Evolutionary conservation across 2,888 invertebrate genomes (phyloP).

Genomic region (Stictocephala bisonia): DNA sequence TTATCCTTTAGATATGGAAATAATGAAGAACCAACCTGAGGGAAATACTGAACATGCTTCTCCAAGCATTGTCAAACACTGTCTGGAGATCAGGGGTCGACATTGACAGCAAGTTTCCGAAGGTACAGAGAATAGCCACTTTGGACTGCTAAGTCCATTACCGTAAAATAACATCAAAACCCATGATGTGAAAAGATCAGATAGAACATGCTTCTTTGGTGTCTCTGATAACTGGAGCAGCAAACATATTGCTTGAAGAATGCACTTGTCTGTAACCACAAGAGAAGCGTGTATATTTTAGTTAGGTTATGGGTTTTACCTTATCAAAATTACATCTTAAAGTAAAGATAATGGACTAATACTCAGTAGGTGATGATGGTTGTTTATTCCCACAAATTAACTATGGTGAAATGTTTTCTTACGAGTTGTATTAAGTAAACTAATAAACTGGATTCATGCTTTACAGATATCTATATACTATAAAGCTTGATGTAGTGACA

Average conservation of each 20-base stretch:
- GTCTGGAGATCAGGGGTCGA: not conserved
- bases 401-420: too few relatives aligned
- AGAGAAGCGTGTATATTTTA: too few relatives aligned
- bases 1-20: not conserved
- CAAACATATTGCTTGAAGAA: constrained; percentile 5
- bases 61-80: not conserved
- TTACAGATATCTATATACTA: too few relatives aligned
- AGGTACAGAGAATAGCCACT: not conserved
- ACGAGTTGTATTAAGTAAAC: too few relatives aligned
- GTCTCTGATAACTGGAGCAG: not conserved
- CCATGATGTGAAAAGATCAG: not conserved
- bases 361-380: too few relatives aligned
- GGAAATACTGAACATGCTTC: not conserved
- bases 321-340: too few relatives aligned
- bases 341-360: too few relatives aligned
- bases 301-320: too few relatives aligned
- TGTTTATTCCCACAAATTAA: too few relatives aligned
- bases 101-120: not conserved
- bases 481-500: too few relatives aligned
- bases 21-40: not conserved
- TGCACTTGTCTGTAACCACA: constrained; percentile 9
- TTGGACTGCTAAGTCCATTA: not conserved
- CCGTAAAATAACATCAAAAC: constrained; percentile 8
- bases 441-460: too few relatives aligned
- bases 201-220: not conserved